Conservation (phyloP, 2,888 invertebrate genomes). For the Apoda limacodes region DNA sequence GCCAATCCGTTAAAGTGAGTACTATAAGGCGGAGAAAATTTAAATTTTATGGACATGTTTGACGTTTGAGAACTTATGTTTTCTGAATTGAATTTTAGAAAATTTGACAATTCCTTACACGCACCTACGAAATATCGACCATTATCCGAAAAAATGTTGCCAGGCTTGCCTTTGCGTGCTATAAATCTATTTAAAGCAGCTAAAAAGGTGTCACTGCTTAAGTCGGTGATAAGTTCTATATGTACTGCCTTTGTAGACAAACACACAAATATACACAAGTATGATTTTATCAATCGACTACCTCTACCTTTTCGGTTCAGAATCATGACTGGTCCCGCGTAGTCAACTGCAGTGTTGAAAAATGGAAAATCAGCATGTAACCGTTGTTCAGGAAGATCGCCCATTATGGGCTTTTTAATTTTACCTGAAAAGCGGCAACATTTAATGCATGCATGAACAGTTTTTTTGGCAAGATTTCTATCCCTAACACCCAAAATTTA, state of each 20-base stretch:
- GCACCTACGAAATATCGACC: slow-evolving; percentile 18
- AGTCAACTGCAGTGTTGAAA: slow-evolving; percentile 7
- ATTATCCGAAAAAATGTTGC: slow-evolving; percentile 19
- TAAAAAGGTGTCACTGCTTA: slow-evolving; percentile 15
- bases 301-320: slow-evolving; percentile 11
- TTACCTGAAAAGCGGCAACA: slow-evolving; percentile 7
- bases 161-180: slow-evolving; percentile 15
- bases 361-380: slow-evolving; percentile 8
- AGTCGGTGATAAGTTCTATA: no score
- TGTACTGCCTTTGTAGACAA: slow-evolving; percentile 18
- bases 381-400: slow-evolving; percentile 10
- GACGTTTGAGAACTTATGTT: no score
- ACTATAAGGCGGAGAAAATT: slow-evolving; percentile 16
- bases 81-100: no score
- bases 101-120: neutral
- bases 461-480: slow-evolving; percentile 6
- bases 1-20: no score
- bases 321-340: slow-evolving; percentile 12
- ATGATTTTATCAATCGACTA: slow-evolving; percentile 6
- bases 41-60: slow-evolving; percentile 5
- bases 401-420: slow-evolving; percentile 11
- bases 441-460: slow-evolving; percentile 3
- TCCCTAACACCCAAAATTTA: slow-evolving; percentile 11
- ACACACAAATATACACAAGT: slow-evolving; percentile 17
- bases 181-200: slow-evolving; percentile 15